A percentile compares a stretch with the other conserved stretches of the same genome.
These are phyloP conservation scores for Coracias cyanogaster DNA, from an alignment of 2,797 vertebrate genomes.

Conservation along the genomic window DNA sequence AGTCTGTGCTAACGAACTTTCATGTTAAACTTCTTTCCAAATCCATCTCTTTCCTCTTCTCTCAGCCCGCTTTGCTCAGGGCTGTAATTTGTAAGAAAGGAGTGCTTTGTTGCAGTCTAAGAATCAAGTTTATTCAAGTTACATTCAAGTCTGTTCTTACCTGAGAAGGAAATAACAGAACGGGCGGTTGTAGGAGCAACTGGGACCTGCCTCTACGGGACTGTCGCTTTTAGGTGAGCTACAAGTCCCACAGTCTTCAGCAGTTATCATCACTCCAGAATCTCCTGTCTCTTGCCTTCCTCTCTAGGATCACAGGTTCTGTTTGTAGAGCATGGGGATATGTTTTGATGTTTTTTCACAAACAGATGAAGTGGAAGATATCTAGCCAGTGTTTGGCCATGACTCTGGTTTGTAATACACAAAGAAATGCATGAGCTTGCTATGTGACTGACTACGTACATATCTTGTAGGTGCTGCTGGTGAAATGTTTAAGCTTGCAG, in stretches of 20 bases:
- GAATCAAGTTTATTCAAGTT: constrained; percentile 64
- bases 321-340: neutral
- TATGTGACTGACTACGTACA: accelerated
- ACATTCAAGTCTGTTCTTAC: constrained; percentile 41
- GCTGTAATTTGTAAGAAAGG: constrained; percentile 51
- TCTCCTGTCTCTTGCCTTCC: neutral
- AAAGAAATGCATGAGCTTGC: neutral
- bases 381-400: neutral
- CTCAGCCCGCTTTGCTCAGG: constrained; percentile 44
- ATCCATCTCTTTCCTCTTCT: neutral
- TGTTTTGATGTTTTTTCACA: neutral
- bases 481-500: neutral
- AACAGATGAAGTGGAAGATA: neutral
- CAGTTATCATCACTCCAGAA: neutral
- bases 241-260: neutral
- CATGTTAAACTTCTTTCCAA: constrained; percentile 13
- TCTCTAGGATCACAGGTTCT: neutral
- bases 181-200: neutral
- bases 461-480: neutral
- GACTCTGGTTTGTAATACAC: neutral
- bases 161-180: constrained; percentile 21
- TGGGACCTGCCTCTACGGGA: neutral
- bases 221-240: neutral
- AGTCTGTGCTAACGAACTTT: constrained; percentile 5
- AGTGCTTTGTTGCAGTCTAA: constrained; percentile 45